Percentiles rank a stretch among this genome's conserved stretches.
Conservation (phyloP, 35 echinoderm and acorn worm species). For the Hemicentrotus pulcherrimus region DNA sequence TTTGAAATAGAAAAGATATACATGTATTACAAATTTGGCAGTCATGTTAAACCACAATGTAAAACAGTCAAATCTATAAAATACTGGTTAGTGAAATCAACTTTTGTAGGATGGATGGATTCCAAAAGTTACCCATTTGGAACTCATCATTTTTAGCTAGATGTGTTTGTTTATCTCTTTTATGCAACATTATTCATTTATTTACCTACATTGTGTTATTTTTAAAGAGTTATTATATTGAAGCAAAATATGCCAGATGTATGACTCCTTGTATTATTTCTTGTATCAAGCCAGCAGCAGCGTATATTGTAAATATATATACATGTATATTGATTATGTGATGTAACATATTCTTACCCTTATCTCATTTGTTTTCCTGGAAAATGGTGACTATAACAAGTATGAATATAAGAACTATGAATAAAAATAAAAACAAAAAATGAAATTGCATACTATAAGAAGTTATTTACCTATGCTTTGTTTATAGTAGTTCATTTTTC, state of each 20-base stretch:
- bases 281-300: background rate
- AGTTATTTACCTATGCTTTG: no score
- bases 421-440: no score
- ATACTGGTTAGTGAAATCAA: background rate
- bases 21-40: background rate
- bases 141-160: background rate
- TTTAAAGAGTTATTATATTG: background rate
- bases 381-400: background rate
- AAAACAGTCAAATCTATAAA: background rate
- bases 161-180: background rate
- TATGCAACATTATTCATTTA: conserved; percentile 5
- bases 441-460: no score
- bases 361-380: background rate
- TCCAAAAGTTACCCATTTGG: background rate
- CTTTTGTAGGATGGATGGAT: background rate
- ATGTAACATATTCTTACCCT: background rate
- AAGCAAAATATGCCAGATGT: background rate
- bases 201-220: background rate
- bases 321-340: background rate
- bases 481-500: no score
- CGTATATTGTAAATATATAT: background rate
- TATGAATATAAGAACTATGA: background rate
- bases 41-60: background rate
- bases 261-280: background rate
- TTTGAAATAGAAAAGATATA: background rate